These are phyloP conservation scores for Oceanites oceanicus DNA, from an alignment of 2,113 vertebrate genomes.

Conservation along the genomic window DNA sequence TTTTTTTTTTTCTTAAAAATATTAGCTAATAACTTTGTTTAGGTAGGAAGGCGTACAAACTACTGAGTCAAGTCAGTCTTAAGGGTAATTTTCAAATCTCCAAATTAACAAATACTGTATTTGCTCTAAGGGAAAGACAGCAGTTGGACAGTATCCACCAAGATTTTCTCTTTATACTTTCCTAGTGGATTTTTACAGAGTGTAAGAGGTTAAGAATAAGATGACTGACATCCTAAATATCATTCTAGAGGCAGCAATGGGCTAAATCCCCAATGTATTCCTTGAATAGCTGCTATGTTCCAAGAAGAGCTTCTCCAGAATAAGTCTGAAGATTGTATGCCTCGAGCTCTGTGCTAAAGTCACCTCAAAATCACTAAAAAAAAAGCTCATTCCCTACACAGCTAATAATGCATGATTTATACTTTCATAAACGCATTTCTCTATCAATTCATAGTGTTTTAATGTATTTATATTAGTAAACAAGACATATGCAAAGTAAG, in stretches of 20 bases:
- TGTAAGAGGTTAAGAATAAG: neutral
- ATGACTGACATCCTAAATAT: neutral
- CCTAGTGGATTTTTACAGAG: neutral
- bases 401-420: neutral
- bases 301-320: neutral
- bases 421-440: neutral
- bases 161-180: neutral
- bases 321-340: neutral
- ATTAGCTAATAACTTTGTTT: neutral
- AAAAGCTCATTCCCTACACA: neutral
- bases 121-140: neutral
- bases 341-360: neutral
- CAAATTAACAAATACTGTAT: neutral
- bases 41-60: neutral
- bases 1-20: neutral
- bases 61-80: neutral
- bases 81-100: neutral
- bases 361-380: neutral
- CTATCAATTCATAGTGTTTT: neutral
- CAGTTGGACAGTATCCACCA: neutral
- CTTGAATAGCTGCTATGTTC: neutral
- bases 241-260: neutral
- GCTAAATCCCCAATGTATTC: neutral
- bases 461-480: neutral
- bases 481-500: neutral